Conservation (phyloP, 1,140 invertebrate genomes). For the Leptinotarsa lineolata region DNA sequence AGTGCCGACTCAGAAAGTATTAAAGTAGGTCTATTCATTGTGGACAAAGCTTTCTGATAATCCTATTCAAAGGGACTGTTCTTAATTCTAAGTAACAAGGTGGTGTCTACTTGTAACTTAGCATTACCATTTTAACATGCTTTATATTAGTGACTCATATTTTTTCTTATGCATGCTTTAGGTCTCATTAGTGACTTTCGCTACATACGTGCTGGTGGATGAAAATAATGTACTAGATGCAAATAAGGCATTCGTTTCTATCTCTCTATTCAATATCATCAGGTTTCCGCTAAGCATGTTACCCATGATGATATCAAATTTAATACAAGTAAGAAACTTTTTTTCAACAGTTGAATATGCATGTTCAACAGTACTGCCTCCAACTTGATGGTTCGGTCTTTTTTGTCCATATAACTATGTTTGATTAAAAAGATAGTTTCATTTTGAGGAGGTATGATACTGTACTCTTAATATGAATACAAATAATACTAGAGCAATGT, state of each 20-base stretch:
- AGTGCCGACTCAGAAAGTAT: too few relatives aligned
- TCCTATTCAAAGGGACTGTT: too few relatives aligned
- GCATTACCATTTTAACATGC: background rate
- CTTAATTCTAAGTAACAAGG: slow-evolving; percentile 5
- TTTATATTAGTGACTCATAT: too few relatives aligned
- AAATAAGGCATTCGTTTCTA: slow-evolving; percentile 91
- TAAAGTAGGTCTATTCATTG: too few relatives aligned
- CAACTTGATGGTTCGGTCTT: too few relatives aligned
- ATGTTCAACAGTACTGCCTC: background rate
- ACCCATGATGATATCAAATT: slow-evolving; percentile 85
- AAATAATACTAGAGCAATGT: too few relatives aligned
- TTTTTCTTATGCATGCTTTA: slow-evolving; percentile 56
- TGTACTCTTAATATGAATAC: too few relatives aligned
- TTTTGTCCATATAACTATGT: too few relatives aligned
- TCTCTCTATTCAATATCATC: slow-evolving; percentile 97
- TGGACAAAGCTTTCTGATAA: too few relatives aligned
- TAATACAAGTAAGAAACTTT: slow-evolving; percentile 77
- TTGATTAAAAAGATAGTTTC: too few relatives aligned
- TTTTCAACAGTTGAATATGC: slow-evolving; percentile 16
- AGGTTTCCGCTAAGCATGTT: slow-evolving; percentile 90
- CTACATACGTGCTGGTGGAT: slow-evolving; percentile 84
- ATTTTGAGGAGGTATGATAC: too few relatives aligned
- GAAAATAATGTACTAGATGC: slow-evolving; percentile 84
- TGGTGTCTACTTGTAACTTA: slow-evolving; percentile 6
- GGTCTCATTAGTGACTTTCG: slow-evolving; percentile 86